Conservation (phyloP, 2,113 vertebrate species). For the Tachycineta bicolor region DNA sequence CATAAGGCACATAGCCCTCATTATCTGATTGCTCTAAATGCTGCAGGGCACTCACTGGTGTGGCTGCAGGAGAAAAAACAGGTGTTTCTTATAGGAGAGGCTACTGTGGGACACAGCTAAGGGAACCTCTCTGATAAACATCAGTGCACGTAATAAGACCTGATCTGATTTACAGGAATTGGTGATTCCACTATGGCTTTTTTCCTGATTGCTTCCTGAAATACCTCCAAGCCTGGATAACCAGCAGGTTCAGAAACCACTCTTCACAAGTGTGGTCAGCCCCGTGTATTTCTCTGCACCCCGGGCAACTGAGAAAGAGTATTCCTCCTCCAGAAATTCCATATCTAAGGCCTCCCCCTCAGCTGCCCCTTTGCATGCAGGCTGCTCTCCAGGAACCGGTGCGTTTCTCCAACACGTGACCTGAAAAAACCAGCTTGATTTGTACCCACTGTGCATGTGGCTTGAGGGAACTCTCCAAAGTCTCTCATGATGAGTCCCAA, state of each 20-base stretch:
- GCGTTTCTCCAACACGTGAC: fast-evolving
- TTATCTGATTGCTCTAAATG: background rate
- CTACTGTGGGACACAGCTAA: background rate
- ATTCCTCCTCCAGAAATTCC: background rate
- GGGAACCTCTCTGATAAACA: background rate
- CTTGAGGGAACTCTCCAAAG: background rate
- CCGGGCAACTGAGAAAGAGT: background rate
- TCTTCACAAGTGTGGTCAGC: background rate
- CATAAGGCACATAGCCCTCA: background rate
- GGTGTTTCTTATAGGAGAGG: background rate
- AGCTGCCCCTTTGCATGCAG: background rate
- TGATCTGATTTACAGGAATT: background rate
- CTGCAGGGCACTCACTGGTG: background rate
- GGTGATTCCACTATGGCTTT: background rate
- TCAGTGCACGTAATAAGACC: background rate
- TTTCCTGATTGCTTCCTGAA: background rate
- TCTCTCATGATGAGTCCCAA: background rate
- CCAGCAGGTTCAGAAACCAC: background rate
- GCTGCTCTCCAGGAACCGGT: background rate
- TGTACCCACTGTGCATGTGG: background rate
- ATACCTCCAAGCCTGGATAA: background rate
- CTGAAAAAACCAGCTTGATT: background rate
- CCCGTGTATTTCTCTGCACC: background rate
- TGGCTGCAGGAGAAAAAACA: background rate
- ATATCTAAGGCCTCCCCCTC: background rate